These are phyloP conservation scores for Numida meleagris DNA, from an alignment of 2,113 vertebrate species.

Conservation along the genomic window DNA sequence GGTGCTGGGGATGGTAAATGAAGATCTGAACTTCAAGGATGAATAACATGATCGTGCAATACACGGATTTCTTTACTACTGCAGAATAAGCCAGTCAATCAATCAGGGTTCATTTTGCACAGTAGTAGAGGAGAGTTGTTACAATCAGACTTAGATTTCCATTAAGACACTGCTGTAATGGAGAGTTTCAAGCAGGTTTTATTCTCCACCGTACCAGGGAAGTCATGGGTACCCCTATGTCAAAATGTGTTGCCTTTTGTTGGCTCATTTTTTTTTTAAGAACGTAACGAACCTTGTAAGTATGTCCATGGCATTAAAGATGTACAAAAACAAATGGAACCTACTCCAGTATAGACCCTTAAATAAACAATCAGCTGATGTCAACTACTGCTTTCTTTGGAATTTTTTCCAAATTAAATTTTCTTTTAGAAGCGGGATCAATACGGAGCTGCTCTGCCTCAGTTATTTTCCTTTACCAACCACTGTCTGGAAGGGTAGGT, in stretches of 20 bases:
- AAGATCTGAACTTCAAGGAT: background rate
- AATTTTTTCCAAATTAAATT: background rate
- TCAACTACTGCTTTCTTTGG: background rate
- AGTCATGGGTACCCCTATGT: background rate
- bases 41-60: background rate
- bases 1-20: accelerated
- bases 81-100: background rate
- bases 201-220: background rate
- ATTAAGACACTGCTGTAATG: background rate
- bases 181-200: background rate
- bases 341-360: constrained; percentile 1
- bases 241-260: constrained; percentile 5
- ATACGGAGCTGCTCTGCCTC: background rate
- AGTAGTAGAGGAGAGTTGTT: background rate
- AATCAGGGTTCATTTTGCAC: background rate
- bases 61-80: background rate
- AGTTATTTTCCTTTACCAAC: background rate
- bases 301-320: constrained; percentile 23
- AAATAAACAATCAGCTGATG: constrained; percentile 60
- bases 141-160: background rate
- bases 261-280: constrained; percentile 19
- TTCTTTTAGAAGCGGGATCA: background rate
- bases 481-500: accelerated
- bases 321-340: constrained; percentile 41
- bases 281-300: constrained; percentile 23